phyloP scores from a whole-genome alignment of 2,888 invertebrate species.

The Phalangium opilio region DNA sequence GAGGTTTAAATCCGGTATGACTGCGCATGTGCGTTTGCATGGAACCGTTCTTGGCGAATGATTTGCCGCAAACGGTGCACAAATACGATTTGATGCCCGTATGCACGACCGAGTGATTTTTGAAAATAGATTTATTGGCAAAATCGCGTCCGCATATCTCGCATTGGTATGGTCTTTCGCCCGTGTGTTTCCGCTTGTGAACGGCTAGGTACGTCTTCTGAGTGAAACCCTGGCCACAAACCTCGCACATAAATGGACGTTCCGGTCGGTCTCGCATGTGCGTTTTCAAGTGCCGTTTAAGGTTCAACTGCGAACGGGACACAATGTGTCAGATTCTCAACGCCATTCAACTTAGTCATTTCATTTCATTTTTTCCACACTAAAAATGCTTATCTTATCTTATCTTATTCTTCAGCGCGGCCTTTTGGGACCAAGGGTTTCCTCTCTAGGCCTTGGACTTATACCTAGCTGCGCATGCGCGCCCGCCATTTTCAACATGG shows the following conservation, averaged over 20 bases:
- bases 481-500: too few relatives aligned
- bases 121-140: not conserved
- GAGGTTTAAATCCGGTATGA: slow-evolving; percentile 12
- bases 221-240: not conserved
- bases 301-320: too few relatives aligned
- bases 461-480: too few relatives aligned
- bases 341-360: too few relatives aligned
- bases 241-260: not conserved
- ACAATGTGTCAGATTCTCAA: too few relatives aligned
- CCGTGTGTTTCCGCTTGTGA: not conserved
- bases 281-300: too few relatives aligned
- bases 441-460: too few relatives aligned
- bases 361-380: too few relatives aligned
- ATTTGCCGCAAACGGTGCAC: not conserved
- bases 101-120: not conserved
- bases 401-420: too few relatives aligned
- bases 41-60: not conserved
- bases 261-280: too few relatives aligned
- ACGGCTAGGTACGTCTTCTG: slow-evolving; percentile 18
- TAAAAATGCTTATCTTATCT: too few relatives aligned
- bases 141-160: not conserved
- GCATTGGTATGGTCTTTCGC: not conserved
- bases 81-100: not conserved
- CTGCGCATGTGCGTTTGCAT: slow-evolving; percentile 13
- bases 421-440: too few relatives aligned